Conservation (phyloP, 1,140 invertebrate genomes). For the Heliconius hermathena region DNA sequence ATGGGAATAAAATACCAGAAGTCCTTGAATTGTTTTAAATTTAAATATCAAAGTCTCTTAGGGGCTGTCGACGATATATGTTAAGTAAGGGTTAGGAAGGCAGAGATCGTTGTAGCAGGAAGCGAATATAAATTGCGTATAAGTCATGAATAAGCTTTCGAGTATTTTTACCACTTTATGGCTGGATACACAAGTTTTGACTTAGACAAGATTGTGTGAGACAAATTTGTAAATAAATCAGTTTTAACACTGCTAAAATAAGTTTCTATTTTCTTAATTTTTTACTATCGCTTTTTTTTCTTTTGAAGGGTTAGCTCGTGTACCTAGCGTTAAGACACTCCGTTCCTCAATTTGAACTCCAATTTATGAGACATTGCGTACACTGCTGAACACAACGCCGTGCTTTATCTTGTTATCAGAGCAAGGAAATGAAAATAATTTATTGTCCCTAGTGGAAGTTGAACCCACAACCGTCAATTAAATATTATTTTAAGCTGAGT, state of each 20-base stretch:
- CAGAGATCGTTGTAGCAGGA: conserved; percentile 54
- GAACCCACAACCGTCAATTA: no score
- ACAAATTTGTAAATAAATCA: conserved; percentile 19
- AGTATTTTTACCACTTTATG: conserved; percentile 35
- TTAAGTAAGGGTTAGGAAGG: conserved; percentile 56
- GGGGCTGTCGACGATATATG: conserved; percentile 48
- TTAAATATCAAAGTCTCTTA: conserved; percentile 37
- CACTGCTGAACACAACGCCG: no score
- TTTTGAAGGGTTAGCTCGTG: no score
- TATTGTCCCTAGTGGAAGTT: no score
- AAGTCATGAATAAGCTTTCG: conserved; percentile 56
- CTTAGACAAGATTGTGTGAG: conserved; percentile 4
- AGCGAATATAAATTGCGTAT: conserved; percentile 70
- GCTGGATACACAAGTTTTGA: conserved; percentile 31
- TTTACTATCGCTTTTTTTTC: background rate
- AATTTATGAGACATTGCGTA: no score
- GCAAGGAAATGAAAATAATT: no score
- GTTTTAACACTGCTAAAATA: background rate
- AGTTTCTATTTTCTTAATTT: background rate
- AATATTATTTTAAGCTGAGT: background rate
- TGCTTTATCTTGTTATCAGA: no score
- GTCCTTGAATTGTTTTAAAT: conserved; percentile 39
- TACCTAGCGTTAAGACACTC: no score
- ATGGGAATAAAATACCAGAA: conserved; percentile 34
- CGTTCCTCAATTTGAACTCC: no score